phyloP scores from a whole-genome alignment of 2,113 vertebrate genomes.

The Anguilla japonica region DNA sequence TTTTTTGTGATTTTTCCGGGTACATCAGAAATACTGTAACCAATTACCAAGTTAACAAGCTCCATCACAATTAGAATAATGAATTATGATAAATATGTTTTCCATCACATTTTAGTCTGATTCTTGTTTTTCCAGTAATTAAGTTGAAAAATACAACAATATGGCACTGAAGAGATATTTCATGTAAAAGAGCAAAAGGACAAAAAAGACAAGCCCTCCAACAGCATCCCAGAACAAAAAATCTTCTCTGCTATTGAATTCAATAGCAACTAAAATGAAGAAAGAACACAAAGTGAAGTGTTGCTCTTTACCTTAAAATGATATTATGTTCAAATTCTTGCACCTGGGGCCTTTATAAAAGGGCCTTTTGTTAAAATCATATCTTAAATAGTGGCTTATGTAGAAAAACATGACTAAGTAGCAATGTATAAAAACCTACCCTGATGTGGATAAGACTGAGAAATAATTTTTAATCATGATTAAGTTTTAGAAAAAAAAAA shows the following conservation, averaged over 20 bases:
- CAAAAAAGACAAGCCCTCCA: not conserved
- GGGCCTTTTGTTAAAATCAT: too few species aligned
- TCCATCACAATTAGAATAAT: not conserved
- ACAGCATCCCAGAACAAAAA: not conserved
- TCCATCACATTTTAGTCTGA: not conserved
- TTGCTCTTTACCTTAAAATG: not conserved
- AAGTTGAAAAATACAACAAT: not conserved
- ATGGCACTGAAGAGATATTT: not conserved
- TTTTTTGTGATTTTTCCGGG: not conserved
- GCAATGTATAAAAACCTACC: too few species aligned
- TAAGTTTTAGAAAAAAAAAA: too few species aligned
- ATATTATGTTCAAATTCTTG: not conserved
- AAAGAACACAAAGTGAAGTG: not conserved
- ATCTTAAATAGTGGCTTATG: too few species aligned
- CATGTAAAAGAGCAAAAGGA: not conserved
- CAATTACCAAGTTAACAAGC: slow-evolving; percentile 1
- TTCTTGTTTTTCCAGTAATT: not conserved
- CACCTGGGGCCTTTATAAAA: not conserved
- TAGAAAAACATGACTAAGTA: too few species aligned
- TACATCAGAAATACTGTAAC: not conserved
- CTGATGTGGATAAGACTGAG: too few species aligned
- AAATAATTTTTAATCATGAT: too few species aligned
- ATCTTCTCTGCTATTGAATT: not conserved
- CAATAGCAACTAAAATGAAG: not conserved
- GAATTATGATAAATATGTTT: not conserved